A percentile compares a stretch with the other conserved stretches of the same genome.
Conservation (phyloP, 1,140 invertebrate genomes). For the Goniozus legneri region DNA sequence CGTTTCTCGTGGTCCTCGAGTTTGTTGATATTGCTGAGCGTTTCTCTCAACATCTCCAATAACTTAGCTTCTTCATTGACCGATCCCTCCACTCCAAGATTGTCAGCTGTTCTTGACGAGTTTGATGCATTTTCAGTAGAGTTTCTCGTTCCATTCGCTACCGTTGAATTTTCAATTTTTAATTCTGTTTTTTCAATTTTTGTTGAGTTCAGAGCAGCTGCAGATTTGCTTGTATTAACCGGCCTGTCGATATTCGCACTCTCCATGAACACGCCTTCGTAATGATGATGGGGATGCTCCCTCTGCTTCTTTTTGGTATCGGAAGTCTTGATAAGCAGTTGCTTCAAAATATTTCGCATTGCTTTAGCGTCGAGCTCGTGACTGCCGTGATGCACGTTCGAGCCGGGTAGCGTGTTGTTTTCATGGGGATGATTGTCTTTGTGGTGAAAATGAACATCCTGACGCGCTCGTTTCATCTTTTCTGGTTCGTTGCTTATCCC, state of each 20-base stretch:
- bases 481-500: constrained; percentile 47
- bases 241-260: constrained; percentile 38
- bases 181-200: background rate
- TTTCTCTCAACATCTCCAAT: constrained; percentile 58
- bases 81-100: background rate
- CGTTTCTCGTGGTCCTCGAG: constrained; percentile 56
- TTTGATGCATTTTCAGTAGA: background rate
- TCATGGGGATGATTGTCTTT: constrained; percentile 10
- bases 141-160: no score
- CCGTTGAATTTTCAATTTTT: no score
- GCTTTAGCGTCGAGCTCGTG: constrained; percentile 49
- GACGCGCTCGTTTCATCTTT: constrained; percentile 49
- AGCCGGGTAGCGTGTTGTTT: constrained; percentile 16
- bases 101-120: background rate
- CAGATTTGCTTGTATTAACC: background rate
- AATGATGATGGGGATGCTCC: constrained; percentile 36
- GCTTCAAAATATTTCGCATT: constrained; percentile 43
- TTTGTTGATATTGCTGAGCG: constrained; percentile 56
- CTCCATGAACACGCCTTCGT: constrained; percentile 39
- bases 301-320: constrained; percentile 38
- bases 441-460: constrained; percentile 47
- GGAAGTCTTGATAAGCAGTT: constrained; percentile 31
- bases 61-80: constrained; percentile 37
- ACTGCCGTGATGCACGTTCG: constrained; percentile 27
- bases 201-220: background rate